Evolutionary conservation across 2,888 invertebrate species (phyloP), one percentile per base, ranked within the genome.

Genomic region (Lithophane semibrunnea): DNA sequence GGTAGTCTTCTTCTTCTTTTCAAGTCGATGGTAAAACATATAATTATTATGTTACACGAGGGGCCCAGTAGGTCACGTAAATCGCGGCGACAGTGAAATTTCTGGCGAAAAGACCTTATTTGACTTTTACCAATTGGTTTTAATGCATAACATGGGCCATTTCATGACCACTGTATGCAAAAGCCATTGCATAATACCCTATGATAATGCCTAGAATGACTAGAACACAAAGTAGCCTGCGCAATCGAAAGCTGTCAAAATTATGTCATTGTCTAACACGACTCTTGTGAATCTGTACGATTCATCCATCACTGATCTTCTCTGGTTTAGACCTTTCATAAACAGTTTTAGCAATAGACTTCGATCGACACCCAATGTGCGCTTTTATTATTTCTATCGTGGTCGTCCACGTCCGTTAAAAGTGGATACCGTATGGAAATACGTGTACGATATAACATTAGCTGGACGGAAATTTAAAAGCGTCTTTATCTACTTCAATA

Each of bases 261-360:
- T 61, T 44, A 74, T 79, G 86, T 79, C 84, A 85, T 21, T 84
- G 84, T 63, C 79, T 78, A 84, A 69, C 60, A 42, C n/a, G 68
- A 80, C 16, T 37, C 12, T n/a, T 8, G 42, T 9, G 1, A 37
- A 3, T 66, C 5, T 18, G 1, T 42, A n/a, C 29, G 65, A 71
- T 37, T 79, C n/a, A n/a, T n/a, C n/a, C 37, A 79, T 66, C 58
- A 47, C n/a, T 47, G 16, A 49, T 52, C 24, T 54, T 65, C 60
- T 61, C 13, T 42, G 1, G 3, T 13, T n/a, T 18, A 21, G 8
- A 3, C 4, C 18, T 66, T 52, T 56, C 44, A 54, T 13, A 29
- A 74, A 74, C 64, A 37, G 37, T 0, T 7, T 73, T 54, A 37
- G 66, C 52, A 63, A 63, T 63, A 18, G 13, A 47, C 0, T 24